Evolutionary conservation across 2,113 vertebrate species (phyloP).

Genomic region (Vulpes ferrilata): DNA sequence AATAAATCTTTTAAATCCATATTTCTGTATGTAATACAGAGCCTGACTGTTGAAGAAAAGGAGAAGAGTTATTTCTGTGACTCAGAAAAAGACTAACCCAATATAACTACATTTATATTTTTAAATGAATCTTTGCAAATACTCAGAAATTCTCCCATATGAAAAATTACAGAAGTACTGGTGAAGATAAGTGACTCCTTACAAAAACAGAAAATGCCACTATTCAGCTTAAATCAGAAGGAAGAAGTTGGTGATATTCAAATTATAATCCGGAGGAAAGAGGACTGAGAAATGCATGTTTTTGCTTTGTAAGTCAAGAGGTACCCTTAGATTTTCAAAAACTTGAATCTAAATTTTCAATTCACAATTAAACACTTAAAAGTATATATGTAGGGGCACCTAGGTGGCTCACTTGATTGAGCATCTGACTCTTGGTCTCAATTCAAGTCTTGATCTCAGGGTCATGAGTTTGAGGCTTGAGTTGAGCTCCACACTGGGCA

Average conservation of each 20-base stretch:
- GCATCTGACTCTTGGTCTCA: neutral
- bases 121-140: constrained; percentile 60
- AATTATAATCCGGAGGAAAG: neutral
- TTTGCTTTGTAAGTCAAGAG: constrained; percentile 28
- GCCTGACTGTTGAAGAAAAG: neutral
- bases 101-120: constrained; percentile 70
- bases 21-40: constrained; percentile 47
- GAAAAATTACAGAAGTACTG: constrained; percentile 40
- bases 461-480: neutral
- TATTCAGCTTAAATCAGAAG: constrained; percentile 4
- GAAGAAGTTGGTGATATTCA: neutral
- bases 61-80: constrained; percentile 64
- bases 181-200: constrained; percentile 42
- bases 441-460: neutral
- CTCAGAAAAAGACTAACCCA: constrained; percentile 60
- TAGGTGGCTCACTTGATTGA: neutral
- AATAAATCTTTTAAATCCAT: constrained; percentile 60
- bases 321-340: neutral
- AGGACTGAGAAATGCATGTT: neutral
- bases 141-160: constrained; percentile 6
- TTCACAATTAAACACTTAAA: constrained; percentile 29
- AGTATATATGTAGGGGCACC: neutral
- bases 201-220: constrained; percentile 37
- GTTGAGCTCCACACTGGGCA: neutral
- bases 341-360: neutral